phyloP scores from a whole-genome alignment of 2,797 vertebrate genomes.

The Dromococcyx pavoninus region DNA sequence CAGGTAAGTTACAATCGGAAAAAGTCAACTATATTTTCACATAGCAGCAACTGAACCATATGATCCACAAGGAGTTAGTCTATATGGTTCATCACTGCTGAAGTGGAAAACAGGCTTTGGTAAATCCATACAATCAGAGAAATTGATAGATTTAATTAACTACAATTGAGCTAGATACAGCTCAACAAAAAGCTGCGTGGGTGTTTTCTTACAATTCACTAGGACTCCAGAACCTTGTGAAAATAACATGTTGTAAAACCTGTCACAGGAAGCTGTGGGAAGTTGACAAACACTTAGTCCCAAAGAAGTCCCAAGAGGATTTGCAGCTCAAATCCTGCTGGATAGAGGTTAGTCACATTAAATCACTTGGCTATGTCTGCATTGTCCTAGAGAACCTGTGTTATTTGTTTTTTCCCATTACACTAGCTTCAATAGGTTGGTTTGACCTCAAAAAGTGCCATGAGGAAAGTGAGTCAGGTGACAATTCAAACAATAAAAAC shows the following conservation, averaged over 20 bases:
- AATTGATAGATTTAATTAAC: background rate
- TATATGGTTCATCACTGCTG: background rate
- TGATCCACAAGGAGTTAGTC: background rate
- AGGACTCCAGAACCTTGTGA: background rate
- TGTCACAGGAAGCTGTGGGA: background rate
- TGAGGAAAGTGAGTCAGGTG: background rate
- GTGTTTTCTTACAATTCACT: background rate
- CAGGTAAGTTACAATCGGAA: background rate
- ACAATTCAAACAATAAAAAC: conserved; percentile 4
- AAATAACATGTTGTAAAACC: background rate
- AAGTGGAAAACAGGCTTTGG: background rate
- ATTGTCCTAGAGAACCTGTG: background rate
- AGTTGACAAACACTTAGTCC: background rate
- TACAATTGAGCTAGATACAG: background rate
- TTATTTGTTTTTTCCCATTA: background rate
- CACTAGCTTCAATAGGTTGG: background rate
- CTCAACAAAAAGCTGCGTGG: background rate
- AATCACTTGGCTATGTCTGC: background rate
- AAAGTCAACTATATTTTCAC: background rate
- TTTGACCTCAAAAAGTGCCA: background rate
- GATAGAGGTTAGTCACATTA: background rate
- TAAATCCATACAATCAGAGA: background rate
- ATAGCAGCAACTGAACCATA: background rate
- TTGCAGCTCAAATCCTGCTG: background rate
- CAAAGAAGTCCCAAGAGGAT: background rate